Evolutionary conservation across 2,113 vertebrate genomes (phyloP), one percentile per base, ranked within the genome.

Genomic region (Alouatta palliata): DNA sequence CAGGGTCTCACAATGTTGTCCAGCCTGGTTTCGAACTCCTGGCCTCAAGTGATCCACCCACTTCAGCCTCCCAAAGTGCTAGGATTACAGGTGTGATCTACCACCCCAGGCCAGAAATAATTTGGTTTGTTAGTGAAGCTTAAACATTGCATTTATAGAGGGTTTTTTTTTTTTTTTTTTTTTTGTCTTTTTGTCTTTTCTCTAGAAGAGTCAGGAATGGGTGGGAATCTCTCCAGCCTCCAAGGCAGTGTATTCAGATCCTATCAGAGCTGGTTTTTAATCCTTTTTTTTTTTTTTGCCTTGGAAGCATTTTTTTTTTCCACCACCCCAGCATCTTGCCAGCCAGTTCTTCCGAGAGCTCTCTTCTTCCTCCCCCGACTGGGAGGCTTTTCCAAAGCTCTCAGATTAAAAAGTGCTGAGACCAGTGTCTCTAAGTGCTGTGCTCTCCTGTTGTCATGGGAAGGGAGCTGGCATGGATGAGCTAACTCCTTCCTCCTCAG

Each of bases 331-430:
- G 96, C 89, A 96, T 96, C 97, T 97, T 91, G 94, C 95, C 92
- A 97, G 95, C 94, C 95, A 95, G 96, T 40, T 94, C 75, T 92
- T 70, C 92, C 0, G 21, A 56, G 21, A 56, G 61, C 30, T 76
- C 64, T 96, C 71, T 32, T 87, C 77, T 95, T 73, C 86, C 80
- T 93, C 85, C 80, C 95, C 96, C 43, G 1, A 52, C 89, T 95
- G 2, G 1, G 83, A 97, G 92, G 45, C 90, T 96, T 97, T 88
- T 90, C 90, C 87, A 90, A 96, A 88, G 95, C 95, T 91, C 97
- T 98, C 93, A 45, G 95, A 96, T 95, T 64, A 37, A 91, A 97
- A 98, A 98, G 87, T 97, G 97, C 97, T 97, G 97, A 98, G 97
- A 8, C 71, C 83, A 79, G 89, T 90, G 91, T 91, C 90, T 97